These are phyloP conservation scores for Proctacanthus coquilletti DNA, from an alignment of 1,140 invertebrate genomes.

Conservation along the genomic window DNA sequence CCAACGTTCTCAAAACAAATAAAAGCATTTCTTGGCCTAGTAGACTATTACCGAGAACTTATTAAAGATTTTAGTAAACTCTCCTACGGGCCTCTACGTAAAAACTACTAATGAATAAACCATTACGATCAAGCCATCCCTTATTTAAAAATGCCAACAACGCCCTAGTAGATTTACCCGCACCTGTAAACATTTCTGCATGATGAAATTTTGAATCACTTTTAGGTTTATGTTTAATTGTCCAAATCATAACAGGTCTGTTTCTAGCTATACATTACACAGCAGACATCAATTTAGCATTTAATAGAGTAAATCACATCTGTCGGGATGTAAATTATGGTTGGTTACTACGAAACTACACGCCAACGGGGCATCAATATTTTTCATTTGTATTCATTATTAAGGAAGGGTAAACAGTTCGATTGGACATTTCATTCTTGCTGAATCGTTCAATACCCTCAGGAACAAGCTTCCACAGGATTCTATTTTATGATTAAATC, in stretches of 20 bases:
- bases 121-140: slow-evolving; percentile 30
- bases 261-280: slow-evolving; percentile 45
- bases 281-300: slow-evolving; percentile 36
- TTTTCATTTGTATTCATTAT: slow-evolving; percentile 37
- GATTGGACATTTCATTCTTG: too few relatives aligned
- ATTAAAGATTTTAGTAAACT: slow-evolving; percentile 13
- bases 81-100: too few relatives aligned
- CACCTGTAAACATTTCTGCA: slow-evolving; percentile 34
- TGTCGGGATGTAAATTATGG: slow-evolving; percentile 37
- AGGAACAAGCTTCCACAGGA: too few relatives aligned
- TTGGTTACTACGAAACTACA: slow-evolving; percentile 39
- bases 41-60: slow-evolving; percentile 14
- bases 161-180: slow-evolving; percentile 37
- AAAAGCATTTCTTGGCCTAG: slow-evolving; percentile 14
- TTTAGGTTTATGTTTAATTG: slow-evolving; percentile 39
- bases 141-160: slow-evolving; percentile 35
- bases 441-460: too few relatives aligned
- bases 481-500: too few relatives aligned
- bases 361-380: slow-evolving; percentile 38
- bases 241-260: slow-evolving; percentile 41
- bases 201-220: slow-evolving; percentile 40
- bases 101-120: slow-evolving; percentile 33
- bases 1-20: slow-evolving; percentile 15
- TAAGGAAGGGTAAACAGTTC: too few relatives aligned
- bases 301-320: slow-evolving; percentile 38